Conservation (phyloP, 2,113 vertebrate genomes). For the Cyphomyrus discorhynchus region DNA sequence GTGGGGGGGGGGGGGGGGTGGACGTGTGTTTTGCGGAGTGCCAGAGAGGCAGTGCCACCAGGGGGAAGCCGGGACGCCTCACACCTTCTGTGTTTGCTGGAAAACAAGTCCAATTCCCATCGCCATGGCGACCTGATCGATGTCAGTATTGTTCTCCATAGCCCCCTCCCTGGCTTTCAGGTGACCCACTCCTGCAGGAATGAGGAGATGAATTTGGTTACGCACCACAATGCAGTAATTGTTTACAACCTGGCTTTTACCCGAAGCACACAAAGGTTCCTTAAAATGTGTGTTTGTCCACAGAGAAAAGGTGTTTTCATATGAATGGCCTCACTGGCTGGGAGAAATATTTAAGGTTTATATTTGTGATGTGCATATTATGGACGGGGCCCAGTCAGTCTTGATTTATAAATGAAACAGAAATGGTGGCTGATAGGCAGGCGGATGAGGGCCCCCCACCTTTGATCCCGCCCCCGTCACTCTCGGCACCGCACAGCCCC, state of each 20-base stretch:
- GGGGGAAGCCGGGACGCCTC: neutral
- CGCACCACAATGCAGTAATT: neutral
- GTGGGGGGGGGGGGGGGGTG: neutral
- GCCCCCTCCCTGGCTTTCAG: neutral
- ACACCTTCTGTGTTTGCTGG: constrained; percentile 11
- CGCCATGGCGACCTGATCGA: neutral
- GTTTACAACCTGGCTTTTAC: neutral
- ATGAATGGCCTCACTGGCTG: neutral
- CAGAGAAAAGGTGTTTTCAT: neutral
- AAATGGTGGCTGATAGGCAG: neutral
- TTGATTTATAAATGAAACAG: neutral
- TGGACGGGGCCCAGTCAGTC: neutral
- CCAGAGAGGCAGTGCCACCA: neutral
- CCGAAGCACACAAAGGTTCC: neutral
- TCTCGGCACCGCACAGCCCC: neutral
- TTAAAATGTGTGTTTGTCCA: neutral
- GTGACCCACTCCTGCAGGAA: neutral
- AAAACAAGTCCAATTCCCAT: neutral
- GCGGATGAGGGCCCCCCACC: neutral
- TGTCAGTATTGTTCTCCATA: neutral
- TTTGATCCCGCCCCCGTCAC: neutral
- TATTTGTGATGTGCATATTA: neutral
- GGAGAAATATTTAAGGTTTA: neutral
- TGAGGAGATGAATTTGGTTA: neutral
- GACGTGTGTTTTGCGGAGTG: neutral